Evolutionary conservation across 1,140 invertebrate species (phyloP), one percentile per base, ranked within the genome.

Genomic region (Drosophila virilis): DNA sequence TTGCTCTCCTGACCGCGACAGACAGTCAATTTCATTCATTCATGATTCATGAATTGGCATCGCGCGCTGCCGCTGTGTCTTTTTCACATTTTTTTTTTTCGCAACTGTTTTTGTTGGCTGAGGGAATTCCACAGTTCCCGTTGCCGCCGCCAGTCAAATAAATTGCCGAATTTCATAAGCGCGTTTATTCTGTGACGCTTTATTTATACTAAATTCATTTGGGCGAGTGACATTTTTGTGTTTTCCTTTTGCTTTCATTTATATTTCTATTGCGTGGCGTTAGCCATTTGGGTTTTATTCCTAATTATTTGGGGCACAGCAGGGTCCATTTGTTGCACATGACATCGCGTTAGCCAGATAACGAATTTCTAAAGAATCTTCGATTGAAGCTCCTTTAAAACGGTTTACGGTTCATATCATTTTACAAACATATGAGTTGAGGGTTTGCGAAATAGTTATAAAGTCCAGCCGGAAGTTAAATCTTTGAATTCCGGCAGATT

Each of bases 21-120:
- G 72, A 78, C 78, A 82, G 84, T 74, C 45, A 88, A 83, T 77
- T 88, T 88, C 83, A 88, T 88, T 88, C 83, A 86, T 86, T 52
- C 68, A 71, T 70, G 70, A 73, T 69, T 74, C 71, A 74, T 74
- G 71, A 74, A 74, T 74, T 43, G 71, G 52, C 59, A 42, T 70
- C 35, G 57, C 43, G 43, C 68, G 61, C 40, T 65, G 17, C 28
- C 58, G 42, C 54, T 57, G 58, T 64, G 73, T 71, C 54, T 59
- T 61, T 69, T 74, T 77, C 61, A 65, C 57, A 70, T 78, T 66
- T 75, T 58, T 66, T 75, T 58, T 74, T 66, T 70, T 65, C 40
- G 17, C 33, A 33, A 8, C 33, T 57, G 43, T 70, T 58, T 28
- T 62, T 59, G 46, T 67, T 52, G 51, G 55, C 12, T 13, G 35